Base-by-base conservation (phyloP, 2,113 vertebrate genomes). In the Macrotis lagotis region DNA sequence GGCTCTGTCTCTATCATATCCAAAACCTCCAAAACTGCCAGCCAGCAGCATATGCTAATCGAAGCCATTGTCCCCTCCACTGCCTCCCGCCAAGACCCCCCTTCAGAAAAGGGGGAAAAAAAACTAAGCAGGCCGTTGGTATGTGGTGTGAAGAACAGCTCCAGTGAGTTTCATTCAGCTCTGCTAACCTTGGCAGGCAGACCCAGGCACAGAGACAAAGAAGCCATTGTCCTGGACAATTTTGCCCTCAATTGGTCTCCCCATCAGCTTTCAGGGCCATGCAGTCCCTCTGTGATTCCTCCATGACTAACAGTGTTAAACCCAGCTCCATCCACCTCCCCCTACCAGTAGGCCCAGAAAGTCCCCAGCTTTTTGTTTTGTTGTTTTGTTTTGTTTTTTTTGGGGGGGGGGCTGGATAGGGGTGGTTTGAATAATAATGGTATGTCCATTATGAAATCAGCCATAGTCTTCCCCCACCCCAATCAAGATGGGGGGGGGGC, bases 131-230 rank as follows among this genome's bases (percentile, higher is more conserved):
- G 97, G 98, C 95, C 97, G 93, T 97, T 90, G 97, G 97, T 97
- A 97, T 98, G 97, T 97, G 97, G 96, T 96, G 94, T 94, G 96
- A 97, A 97, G 96, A 96, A 94, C 96, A 96, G 98, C 97, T 95
- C 98, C 96, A 98, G 98, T 96, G 96, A 98, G 96, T 96, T 94
- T 96, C 97, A 98, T 98, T 98, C 98, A 98, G 98, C 98, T 97
- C 97, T 90, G 19, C 97, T 97, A 97, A 97, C 98, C 98, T 98
- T 98, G 98, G 98, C 98, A 98, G 98, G 97, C 96, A 97, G 98
- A 97, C 96, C 96, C 97, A 95, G 93, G 96, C 94, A 95, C 96
- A 94, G 95, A 98, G 97, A 98, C 98, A 98, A 98, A 98, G 98
- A 97, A 94, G 93, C 97, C 91, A 98, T 98, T 98, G 98, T 98